These are phyloP conservation scores for Musca vetustissima DNA, from an alignment of 1,140 invertebrate species.

Conservation along the genomic window DNA sequence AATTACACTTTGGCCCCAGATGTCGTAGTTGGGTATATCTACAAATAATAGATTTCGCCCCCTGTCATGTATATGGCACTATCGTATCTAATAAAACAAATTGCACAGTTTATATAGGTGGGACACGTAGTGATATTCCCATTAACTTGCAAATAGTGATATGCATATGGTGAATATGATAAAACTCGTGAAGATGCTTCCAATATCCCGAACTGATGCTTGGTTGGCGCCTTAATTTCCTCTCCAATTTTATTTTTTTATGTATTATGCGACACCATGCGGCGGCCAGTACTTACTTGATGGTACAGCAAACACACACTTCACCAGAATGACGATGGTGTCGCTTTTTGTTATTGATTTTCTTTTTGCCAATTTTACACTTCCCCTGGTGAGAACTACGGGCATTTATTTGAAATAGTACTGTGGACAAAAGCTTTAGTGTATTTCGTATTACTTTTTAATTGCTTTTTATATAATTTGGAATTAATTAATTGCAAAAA, in stretches of 20 bases:
- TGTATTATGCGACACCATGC: conserved; percentile 12
- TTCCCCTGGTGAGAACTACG: too few species aligned
- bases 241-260: conserved; percentile 53
- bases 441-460: not conserved
- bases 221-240: too few species aligned
- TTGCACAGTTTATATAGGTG: too few species aligned
- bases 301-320: not conserved
- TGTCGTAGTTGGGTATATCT: not conserved
- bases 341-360: conserved; percentile 10
- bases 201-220: too few species aligned
- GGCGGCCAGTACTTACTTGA: not conserved
- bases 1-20: not conserved
- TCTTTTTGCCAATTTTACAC: not conserved
- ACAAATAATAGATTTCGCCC: too few species aligned
- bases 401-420: too few species aligned
- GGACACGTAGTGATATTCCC: too few species aligned
- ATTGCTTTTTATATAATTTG: not conserved
- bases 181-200: too few species aligned
- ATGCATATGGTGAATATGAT: too few species aligned
- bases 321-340: not conserved
- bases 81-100: conserved; percentile 42
- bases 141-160: too few species aligned
- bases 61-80: not conserved
- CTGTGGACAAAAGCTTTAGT: too few species aligned
- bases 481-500: not conserved